Percentiles rank a stretch among this genome's conserved stretches.
phyloP scores from a whole-genome alignment of 1,140 invertebrate species.

The Saccostrea echinata region DNA sequence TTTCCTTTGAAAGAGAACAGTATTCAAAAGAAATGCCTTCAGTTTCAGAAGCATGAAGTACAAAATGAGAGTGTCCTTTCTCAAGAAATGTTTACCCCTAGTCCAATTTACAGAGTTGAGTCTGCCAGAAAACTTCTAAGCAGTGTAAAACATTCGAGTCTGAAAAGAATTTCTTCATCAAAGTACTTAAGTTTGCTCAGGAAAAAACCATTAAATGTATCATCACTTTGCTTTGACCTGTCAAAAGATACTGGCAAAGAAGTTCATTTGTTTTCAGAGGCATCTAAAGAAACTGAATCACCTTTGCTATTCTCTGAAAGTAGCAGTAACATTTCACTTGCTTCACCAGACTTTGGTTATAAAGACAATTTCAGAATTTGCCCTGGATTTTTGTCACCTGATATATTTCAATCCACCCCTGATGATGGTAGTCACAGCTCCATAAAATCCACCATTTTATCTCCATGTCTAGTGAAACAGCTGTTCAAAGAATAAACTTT shows the following conservation, averaged over 20 bases:
- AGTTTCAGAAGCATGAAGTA: background rate
- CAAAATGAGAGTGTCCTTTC: background rate
- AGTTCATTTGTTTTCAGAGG: background rate
- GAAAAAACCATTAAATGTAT: background rate
- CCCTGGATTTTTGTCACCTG: background rate
- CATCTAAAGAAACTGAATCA: background rate
- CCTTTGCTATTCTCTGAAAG: background rate
- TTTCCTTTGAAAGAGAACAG: background rate
- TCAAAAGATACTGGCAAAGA: background rate
- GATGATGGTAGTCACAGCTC: background rate
- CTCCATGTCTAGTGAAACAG: background rate
- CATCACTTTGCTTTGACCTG: background rate
- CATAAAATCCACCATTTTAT: background rate
- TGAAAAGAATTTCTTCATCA: constrained; percentile 3
- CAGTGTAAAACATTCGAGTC: background rate
- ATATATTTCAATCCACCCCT: background rate
- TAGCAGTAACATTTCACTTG: background rate
- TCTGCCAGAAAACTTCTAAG: background rate
- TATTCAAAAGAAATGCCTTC: background rate
- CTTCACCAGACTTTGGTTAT: background rate
- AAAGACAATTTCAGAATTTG: background rate
- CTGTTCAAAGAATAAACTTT: background rate
- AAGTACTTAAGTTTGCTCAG: background rate
- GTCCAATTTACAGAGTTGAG: background rate
- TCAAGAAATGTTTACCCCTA: background rate